A percentile compares a stretch with the other conserved stretches of the same genome.
phyloP scores from a whole-genome alignment of 2,113 vertebrate species.

The Hiodon tergisus region DNA sequence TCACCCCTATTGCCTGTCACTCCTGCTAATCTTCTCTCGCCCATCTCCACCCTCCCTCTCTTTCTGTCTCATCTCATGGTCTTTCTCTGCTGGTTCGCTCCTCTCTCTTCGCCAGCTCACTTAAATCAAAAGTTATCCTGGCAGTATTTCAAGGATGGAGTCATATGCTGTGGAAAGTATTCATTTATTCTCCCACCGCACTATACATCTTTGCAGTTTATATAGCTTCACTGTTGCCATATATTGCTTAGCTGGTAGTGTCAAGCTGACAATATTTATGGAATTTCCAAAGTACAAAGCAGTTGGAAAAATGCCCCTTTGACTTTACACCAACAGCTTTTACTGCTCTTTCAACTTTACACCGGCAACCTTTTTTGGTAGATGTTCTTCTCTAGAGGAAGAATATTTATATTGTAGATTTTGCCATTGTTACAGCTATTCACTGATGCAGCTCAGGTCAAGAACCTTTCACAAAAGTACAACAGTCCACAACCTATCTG shows the following conservation, averaged over 20 bases:
- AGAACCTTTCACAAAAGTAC: too few relatives aligned
- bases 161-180: not conserved
- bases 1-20: not conserved
- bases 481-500: too few relatives aligned
- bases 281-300: not conserved
- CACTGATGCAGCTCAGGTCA: too few relatives aligned
- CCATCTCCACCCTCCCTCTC: not conserved
- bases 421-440: too few relatives aligned
- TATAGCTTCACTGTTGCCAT: not conserved
- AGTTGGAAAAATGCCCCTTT: slow-evolving; percentile 7
- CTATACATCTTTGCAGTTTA: not conserved
- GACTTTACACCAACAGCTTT: not conserved
- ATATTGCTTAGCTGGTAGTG: not conserved
- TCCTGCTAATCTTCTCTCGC: not conserved
- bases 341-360: too few relatives aligned
- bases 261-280: not conserved
- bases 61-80: too few relatives aligned
- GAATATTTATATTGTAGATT: too few relatives aligned
- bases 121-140: slow-evolving; percentile 22
- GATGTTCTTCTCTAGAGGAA: too few relatives aligned
- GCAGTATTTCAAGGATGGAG: not conserved
- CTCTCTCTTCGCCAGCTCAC: slow-evolving; percentile 12
- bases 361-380: too few relatives aligned
- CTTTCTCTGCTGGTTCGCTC: not conserved
- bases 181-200: not conserved